A percentile compares a stretch with the other conserved stretches of the same genome.
Conservation (phyloP, 2,888 invertebrate species). For the Andricus curvator region DNA sequence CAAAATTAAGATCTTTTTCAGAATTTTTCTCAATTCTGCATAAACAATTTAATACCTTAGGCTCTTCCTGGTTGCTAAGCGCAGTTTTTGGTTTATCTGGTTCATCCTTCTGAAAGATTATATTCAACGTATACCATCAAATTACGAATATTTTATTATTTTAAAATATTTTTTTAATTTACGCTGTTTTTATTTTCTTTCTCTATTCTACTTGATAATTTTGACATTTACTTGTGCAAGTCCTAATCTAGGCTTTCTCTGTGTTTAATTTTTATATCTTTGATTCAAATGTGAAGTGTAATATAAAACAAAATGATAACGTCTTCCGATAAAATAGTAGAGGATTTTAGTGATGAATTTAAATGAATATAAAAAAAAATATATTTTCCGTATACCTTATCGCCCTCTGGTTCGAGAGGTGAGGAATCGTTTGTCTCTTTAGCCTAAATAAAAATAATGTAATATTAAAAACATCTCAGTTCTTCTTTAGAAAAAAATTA, state of each 20-base stretch:
- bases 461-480: neutral
- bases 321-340: neutral
- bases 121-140: neutral
- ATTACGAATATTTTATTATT: slow-evolving; percentile 2
- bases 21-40: no score
- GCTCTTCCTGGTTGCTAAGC: slow-evolving; percentile 52
- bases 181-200: slow-evolving; percentile 7
- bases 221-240: neutral
- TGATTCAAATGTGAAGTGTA: neutral
- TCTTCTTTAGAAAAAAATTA: slow-evolving; percentile 15
- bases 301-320: neutral
- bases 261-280: neutral
- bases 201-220: neutral
- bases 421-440: slow-evolving; percentile 20
- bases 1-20: no score
- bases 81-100: slow-evolving; percentile 52
- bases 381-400: slow-evolving; percentile 2
- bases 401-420: neutral
- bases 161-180: neutral
- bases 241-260: neutral
- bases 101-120: slow-evolving; percentile 53
- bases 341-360: slow-evolving; percentile 19
- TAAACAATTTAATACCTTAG: slow-evolving; percentile 40
- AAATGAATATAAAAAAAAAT: neutral
- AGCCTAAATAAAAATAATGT: slow-evolving; percentile 30